Evolutionary conservation across 37 sponge, comb jelly and placozoan genomes (phyloP), one percentile per base, ranked within the genome.

Genomic region (Eunapius fragilis): DNA sequence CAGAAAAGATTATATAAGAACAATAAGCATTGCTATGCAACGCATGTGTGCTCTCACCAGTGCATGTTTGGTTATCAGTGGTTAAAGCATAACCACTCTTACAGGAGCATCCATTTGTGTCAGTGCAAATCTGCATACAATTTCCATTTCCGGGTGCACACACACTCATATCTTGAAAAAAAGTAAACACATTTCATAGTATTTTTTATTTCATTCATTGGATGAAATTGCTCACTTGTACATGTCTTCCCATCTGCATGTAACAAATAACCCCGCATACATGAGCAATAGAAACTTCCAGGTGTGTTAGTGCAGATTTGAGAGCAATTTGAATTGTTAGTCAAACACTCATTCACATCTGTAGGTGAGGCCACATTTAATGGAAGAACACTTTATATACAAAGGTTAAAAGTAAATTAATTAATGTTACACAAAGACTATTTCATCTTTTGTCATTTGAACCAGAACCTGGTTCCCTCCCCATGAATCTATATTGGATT

Each of bases 271-370:
- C 84, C 84, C 23, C 37, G 14, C 19, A 3, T 0, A 74, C 84
- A 84, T 0, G 67, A 74, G 31, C 87, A 87, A 2, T 2, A 9
- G 37, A 28, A 87, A 19, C 75, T 48, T 45, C 81, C 81, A 74
- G 25, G 9, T 2, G 47, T 68, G 34, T 87, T 81, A 48, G 69
- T 87, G 50, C 87, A 87, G 0, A 22, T 34, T 26, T 84, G 81
- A 26, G 75, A 68, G 49, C 92, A 91, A 23, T 72, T 74, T 80
- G 82, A 76, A 80, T 87, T 87, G 28, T 80, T 47, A 24, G 13
- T 12, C 24, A 23, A 2, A 81, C 87, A 87, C 37, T 87, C 81
- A 80, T 58, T 58, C 1, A 58, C 14, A 58, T 58, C 58, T 58
- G 2, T 10, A 58, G 58, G n/a, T n/a, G n/a, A n/a, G n/a, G n/a